Base-by-base conservation (phyloP, 2,797 vertebrate genomes). In the Knipowitschia caucasica region DNA sequence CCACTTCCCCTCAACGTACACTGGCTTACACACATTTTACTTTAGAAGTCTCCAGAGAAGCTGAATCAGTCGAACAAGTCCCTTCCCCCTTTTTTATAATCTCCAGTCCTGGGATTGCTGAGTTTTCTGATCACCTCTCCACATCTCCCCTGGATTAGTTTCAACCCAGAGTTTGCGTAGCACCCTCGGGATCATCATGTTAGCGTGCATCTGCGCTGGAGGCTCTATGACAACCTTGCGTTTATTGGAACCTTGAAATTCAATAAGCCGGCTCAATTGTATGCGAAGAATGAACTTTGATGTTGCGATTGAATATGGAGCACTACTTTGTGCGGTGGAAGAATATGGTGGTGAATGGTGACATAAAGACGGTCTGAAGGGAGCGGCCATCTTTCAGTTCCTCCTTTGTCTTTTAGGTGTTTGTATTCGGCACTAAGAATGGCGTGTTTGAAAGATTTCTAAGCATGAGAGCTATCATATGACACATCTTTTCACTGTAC, bases 221-320 rank as follows among this genome's bases (percentile, higher is more conserved):
- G 74, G 65, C 67, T 64, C 46, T 74, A 62, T 64, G 40, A 62
- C 34, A 7, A 54, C 53, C 61, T n/a, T 56, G 57, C 53, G 67
- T 77, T 83, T 73, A 82, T 75, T 59, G 15, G 64, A 62, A 72
- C 26, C 50, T 65, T 70, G 79, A 79, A 87, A 85, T 67, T 71
- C 74, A 59, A 80, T 82, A 79, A 75, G 61, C 40, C 49, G 46
- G 66, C 67, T 77, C 62, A 53, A 56, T 76, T 81, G 68, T 72
- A 73, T 70, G 63, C 52, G 67, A 69, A 73, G 64, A 84, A 67
- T 76, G 62, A 70, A 72, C 66, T 77, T 45, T 76, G 69, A 81
- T 81, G 52, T 42, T 54, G 72, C 75, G 69, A 42, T 62, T 80
- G 75, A 80, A 80, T 78, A 64, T 53, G 59, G 53, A 75, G 64